phyloP scores from a whole-genome alignment of 2,797 vertebrate species.

The Myotis planiceps region DNA sequence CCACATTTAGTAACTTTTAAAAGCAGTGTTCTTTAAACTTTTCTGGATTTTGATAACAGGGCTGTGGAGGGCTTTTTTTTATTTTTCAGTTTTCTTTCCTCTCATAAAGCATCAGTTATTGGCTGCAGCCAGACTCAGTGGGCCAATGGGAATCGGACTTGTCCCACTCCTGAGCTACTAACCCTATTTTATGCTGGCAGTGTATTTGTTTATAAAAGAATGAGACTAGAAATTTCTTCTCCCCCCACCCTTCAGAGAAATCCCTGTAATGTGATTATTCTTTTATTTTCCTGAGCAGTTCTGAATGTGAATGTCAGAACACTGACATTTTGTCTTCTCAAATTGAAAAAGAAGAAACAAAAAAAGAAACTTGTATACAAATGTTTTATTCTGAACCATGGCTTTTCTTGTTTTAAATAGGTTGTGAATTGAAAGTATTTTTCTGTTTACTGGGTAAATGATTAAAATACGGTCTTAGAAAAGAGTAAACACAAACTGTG shows the following conservation, averaged over 20 bases:
- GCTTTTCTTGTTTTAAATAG: constrained; percentile 7
- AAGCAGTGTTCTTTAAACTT: neutral
- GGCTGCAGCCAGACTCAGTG: neutral
- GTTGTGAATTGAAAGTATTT: constrained; percentile 33
- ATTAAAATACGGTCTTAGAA: constrained; percentile 21
- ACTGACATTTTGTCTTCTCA: constrained; percentile 3
- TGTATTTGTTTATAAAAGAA: neutral
- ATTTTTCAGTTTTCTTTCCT: neutral
- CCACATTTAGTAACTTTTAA: neutral
- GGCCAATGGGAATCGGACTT: neutral
- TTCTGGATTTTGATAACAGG: neutral
- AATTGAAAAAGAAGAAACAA: neutral
- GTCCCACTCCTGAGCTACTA: neutral
- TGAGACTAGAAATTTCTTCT: neutral
- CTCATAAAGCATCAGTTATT: neutral
- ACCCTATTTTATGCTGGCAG: neutral
- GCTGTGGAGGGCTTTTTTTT: neutral
- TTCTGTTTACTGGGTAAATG: constrained; percentile 33
- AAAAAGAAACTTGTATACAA: neutral
- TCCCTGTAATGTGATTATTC: neutral
- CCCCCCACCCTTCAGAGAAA: neutral
- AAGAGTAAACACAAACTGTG: constrained; percentile 6
- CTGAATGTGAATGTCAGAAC: neutral
- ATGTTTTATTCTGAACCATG: neutral
- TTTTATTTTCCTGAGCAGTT: constrained; percentile 15